Evolutionary conservation across 2,113 vertebrate species (phyloP), one percentile per base, ranked within the genome.

Genomic region (Catharus fuscescens): DNA sequence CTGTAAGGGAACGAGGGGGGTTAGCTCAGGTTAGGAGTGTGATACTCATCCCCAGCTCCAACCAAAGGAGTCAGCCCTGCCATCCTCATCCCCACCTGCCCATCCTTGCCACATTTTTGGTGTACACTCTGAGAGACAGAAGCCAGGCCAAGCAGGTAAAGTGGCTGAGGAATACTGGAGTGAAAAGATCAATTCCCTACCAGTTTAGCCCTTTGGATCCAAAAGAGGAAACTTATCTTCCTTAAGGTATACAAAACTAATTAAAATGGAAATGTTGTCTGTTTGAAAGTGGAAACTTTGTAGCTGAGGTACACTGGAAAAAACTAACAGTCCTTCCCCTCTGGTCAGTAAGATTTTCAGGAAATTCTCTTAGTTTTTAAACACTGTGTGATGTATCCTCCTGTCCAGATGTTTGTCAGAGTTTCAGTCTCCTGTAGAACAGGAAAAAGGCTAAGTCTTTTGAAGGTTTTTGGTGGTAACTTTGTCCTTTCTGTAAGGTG

Each of bases 1-100:
- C 32, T 81, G 18, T 16, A 9, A 28, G 38, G 40, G 47, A 57
- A 3, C 29, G 3, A 14, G 16, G 12, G n/a, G 34, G 10, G 14
- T 36, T 38, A 31, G 36, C 45, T 83, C 62, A 52, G 62, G 64
- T 53, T 18, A 1, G 0, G 16, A 38, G 24, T 7, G 24, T 29
- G 31, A 32, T 38, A 8, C 17, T 56, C 26, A 36, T 9, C 13
- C 48, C 14, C 48, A 70, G 23, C 38, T 85, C 28, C 26, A 38
- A 5, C 8, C 44, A 50, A 8, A n/a, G 0, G 0, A 54, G 11
- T 28, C 44, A 76, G 24, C 40, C 31, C 38, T 71, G 28, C 24
- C 25, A 14, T 45, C 62, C 67, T 5, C 9, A 12, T 6, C 50
- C 38, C 38, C 21, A 45, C 2, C 32, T 38, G 11, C 48, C 14